These are phyloP conservation scores for Medauroidea extradentata DNA, from an alignment of 1,140 invertebrate genomes.

Conservation along the genomic window DNA sequence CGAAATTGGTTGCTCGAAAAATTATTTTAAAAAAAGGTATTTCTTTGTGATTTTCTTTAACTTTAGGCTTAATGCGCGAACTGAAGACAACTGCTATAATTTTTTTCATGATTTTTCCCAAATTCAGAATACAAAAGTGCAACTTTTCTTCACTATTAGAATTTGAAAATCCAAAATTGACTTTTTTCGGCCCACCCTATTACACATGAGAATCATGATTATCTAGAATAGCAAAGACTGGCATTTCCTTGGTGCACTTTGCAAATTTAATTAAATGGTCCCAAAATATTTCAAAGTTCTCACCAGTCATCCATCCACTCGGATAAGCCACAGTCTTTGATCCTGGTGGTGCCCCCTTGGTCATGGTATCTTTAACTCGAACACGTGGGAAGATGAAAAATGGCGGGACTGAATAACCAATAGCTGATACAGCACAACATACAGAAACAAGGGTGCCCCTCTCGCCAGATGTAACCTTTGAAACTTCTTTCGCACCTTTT, in stretches of 20 bases:
- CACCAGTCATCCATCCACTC: slow-evolving; percentile 39
- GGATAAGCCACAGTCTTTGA: slow-evolving; percentile 28
- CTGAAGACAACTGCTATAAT: no score
- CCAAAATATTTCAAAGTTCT: slow-evolving; percentile 32
- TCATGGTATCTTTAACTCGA: slow-evolving; percentile 25
- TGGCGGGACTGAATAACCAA: slow-evolving; percentile 28
- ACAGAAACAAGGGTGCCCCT: slow-evolving; percentile 40
- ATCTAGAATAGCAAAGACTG: slow-evolving; percentile 22
- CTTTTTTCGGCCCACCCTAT: no score
- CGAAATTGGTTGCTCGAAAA: no score
- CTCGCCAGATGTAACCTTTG: slow-evolving; percentile 38
- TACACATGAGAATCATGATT: no score
- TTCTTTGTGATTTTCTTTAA: no score
- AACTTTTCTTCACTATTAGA: no score
- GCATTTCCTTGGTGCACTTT: slow-evolving; percentile 8
- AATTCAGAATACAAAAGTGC: no score
- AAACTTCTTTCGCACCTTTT: slow-evolving; percentile 37
- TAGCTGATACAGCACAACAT: slow-evolving; percentile 25
- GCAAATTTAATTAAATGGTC: slow-evolving; percentile 39
- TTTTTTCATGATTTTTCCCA: no score
- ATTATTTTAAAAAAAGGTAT: no score
- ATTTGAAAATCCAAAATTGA: no score
- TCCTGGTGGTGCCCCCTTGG: slow-evolving; percentile 34
- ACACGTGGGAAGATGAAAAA: slow-evolving; percentile 31
- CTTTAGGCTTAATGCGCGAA: no score